Base-by-base conservation (phyloP, 1,140 invertebrate genomes). In the Microvelia longipes region DNA sequence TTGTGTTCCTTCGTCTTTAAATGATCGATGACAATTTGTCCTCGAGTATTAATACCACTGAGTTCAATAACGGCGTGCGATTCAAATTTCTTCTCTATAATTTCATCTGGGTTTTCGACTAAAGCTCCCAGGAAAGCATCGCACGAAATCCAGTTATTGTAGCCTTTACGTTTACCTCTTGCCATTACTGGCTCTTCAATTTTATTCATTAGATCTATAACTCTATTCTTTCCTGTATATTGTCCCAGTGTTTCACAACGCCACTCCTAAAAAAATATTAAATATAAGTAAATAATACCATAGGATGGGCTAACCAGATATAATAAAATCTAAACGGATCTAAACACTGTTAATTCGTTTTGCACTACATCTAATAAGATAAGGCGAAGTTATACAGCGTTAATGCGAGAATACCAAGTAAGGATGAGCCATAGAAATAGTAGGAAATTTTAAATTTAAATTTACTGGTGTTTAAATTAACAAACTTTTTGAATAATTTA, bases 11-110 rank as follows among this genome's bases (percentile, higher is more conserved):
- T 78, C 5, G 77, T 76, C 60, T 79, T 77, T 15, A 81, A 73
- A 76, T 85, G 84, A 79, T 86, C 84, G 29, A 87, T 75, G 0
- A 85, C 81, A 71, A 86, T 80, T 76, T 85, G 83, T 1, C 85
- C 86, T 73, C 86, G 79, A 0, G 85, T 86, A 71, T 79, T 79
- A 24, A 65, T 19, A 1, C 73, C 73, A 27, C 66, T 24, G 1
- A 73, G 60, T 65, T 71, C 72, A 24, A 73, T 69, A 28, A 63
- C 29, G 13, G 69, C 67, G 29, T 66, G 60, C 5, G 67, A 15
- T 28, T 61, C 28, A 27, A 65, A 61, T 26, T 66, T 71, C 25
- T 67, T 62, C 19, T 2, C 27, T 29, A 67, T 25, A 30, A 66
- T 70, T 1, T 78, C 28, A 50, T 50, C 19, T 1, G 81, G 82